These are phyloP conservation scores for Fratercula arctica DNA, from an alignment of 2,797 vertebrate genomes.

Conservation along the genomic window DNA sequence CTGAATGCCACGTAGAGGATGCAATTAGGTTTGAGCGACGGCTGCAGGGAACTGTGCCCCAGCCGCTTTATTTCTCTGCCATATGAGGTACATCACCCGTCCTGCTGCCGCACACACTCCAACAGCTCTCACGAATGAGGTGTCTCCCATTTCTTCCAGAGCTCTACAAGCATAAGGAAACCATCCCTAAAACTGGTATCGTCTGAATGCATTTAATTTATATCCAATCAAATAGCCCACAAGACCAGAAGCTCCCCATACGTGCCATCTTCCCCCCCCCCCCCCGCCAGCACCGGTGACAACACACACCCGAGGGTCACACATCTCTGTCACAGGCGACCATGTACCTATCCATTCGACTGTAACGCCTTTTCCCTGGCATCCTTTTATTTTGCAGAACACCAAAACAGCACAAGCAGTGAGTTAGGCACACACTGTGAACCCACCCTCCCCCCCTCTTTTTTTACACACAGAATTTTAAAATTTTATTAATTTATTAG, in stretches of 20 bases:
- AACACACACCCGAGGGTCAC: not conserved
- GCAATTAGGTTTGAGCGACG: not conserved
- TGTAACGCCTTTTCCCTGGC: not conserved
- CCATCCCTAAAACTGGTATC: not conserved
- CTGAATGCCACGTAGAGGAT: not conserved
- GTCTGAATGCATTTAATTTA: not conserved
- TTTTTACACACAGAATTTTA: not conserved
- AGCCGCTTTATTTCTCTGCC: not conserved
- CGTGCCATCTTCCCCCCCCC: accelerated
- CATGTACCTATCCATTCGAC: accelerated
- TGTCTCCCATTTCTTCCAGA: not conserved
- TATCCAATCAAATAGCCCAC: accelerated
- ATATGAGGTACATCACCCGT: accelerated
- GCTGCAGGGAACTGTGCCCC: not conserved
- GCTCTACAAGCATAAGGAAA: not conserved
- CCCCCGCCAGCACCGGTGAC: accelerated
- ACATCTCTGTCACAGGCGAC: accelerated
- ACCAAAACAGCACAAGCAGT: not conserved
- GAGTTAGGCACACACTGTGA: not conserved
- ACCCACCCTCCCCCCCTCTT: no score
- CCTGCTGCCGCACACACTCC: no score
- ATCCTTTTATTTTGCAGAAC: not conserved
- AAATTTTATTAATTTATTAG: not conserved
- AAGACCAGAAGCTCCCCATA: not conserved
- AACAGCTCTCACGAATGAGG: not conserved